Conservation (phyloP, 92 coral and sea anemone species). For the Virgularia gustaviana region DNA sequence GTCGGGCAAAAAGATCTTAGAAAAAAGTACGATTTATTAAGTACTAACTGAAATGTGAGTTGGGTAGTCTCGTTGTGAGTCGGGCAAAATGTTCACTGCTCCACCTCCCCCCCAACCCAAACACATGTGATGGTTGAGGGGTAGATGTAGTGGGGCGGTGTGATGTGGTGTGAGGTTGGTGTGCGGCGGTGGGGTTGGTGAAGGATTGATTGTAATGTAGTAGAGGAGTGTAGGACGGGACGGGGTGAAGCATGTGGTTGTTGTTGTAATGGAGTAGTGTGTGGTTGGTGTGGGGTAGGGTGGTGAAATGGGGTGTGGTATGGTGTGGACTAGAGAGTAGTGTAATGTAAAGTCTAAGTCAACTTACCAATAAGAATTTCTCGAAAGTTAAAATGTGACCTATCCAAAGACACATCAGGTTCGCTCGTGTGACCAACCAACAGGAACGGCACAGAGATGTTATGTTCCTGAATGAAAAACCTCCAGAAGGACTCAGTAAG, state of each 20-base stretch:
- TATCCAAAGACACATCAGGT: slow-evolving; percentile 89
- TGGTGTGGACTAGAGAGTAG: background rate
- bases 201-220: too few species aligned
- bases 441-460: slow-evolving; percentile 89
- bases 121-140: too few species aligned
- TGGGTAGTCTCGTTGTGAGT: background rate
- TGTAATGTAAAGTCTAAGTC: background rate
- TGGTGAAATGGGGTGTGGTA: too few species aligned
- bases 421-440: slow-evolving; percentile 95
- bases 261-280: too few species aligned
- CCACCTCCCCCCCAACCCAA: too few species aligned
- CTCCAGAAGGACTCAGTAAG: slow-evolving; percentile 96
- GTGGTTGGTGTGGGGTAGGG: too few species aligned
- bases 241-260: too few species aligned
- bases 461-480: slow-evolving; percentile 89
- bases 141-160: too few species aligned
- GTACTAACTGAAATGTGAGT: background rate
- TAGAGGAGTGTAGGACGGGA: too few species aligned
- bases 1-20: background rate
- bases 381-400: slow-evolving; percentile 93
- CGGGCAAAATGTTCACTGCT: too few species aligned
- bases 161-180: too few species aligned
- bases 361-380: slow-evolving; percentile 88
- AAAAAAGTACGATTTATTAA: background rate
- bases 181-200: too few species aligned